phyloP scores from a whole-genome alignment of 1,140 invertebrate genomes.

The Lasioglossum baleicum region DNA sequence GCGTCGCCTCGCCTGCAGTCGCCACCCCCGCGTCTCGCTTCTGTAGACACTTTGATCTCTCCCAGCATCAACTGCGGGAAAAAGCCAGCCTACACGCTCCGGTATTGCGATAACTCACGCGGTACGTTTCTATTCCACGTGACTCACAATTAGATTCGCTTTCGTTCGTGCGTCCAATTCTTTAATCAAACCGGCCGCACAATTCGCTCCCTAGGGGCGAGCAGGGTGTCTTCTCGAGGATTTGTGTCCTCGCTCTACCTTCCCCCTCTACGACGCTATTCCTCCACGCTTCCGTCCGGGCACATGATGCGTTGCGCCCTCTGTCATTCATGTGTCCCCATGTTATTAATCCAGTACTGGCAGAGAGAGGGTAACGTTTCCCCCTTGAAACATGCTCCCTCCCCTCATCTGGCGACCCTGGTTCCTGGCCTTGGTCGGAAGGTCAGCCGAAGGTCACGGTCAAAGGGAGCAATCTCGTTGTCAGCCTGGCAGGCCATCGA shows the following conservation, averaged over 20 bases:
- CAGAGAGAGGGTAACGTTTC: too few species aligned
- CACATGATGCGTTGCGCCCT: too few species aligned
- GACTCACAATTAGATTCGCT: background rate
- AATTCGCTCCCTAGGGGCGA: too few species aligned
- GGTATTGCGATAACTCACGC: constrained; percentile 8
- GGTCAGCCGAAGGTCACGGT: constrained; percentile 33
- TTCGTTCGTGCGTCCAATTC: background rate
- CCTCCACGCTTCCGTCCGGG: too few species aligned
- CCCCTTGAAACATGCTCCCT: too few species aligned
- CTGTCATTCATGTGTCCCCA: too few species aligned
- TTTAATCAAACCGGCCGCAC: too few species aligned
- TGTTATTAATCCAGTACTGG: too few species aligned
- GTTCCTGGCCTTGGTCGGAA: too few species aligned
- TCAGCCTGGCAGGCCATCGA: constrained; percentile 8
- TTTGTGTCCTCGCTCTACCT: too few species aligned
- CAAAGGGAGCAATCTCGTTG: constrained; percentile 25
- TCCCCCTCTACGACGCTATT: too few species aligned
- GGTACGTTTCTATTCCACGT: background rate
- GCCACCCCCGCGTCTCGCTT: constrained; percentile 46
- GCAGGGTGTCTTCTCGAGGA: too few species aligned
- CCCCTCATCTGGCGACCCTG: background rate
- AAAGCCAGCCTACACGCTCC: constrained; percentile 1
- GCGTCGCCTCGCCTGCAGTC: background rate
- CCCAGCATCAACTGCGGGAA: background rate
- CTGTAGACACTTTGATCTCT: background rate